Percentiles rank a stretch among this genome's conserved stretches.
These are phyloP conservation scores for Dipodomys ordii DNA, from an alignment of 2,113 vertebrate genomes.

Conservation along the genomic window DNA sequence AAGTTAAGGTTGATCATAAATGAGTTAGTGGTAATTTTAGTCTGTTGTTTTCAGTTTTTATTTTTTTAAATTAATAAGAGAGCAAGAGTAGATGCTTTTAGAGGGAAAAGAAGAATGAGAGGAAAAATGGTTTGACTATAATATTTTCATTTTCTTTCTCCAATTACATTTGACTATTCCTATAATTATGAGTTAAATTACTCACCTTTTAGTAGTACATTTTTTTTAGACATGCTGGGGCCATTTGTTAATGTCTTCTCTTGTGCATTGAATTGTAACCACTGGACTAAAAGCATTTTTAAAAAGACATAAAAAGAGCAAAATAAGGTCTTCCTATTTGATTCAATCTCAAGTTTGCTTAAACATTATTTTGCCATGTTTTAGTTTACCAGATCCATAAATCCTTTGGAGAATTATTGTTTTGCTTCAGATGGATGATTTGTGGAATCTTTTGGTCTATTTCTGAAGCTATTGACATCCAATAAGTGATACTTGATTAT, in stretches of 20 bases:
- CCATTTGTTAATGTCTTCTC: slow-evolving; percentile 27
- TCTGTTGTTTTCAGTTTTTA: neutral
- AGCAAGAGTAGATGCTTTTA: neutral
- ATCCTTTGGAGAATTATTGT: neutral
- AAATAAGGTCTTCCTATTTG: neutral
- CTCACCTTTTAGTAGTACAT: neutral
- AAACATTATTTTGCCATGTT: neutral
- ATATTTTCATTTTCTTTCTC: neutral
- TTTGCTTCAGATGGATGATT: neutral
- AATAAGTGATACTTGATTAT: slow-evolving; percentile 39
- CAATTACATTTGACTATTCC: neutral
- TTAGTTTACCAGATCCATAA: slow-evolving; percentile 18
- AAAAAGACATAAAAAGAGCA: slow-evolving; percentile 24
- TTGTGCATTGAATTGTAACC: neutral
- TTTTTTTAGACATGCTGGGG: slow-evolving; percentile 27
- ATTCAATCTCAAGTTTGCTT: slow-evolving; percentile 5
- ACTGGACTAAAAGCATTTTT: slow-evolving; percentile 6
- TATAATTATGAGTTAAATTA: neutral
- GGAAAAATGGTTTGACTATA: neutral
- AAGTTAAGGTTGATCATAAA: neutral
- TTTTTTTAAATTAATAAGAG: neutral
- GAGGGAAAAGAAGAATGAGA: neutral
- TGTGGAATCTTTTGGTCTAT: neutral
- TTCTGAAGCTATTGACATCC: slow-evolving; percentile 2
- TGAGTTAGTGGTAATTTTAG: neutral